Conservation (phyloP, 1,140 invertebrate species). For the Brevipalpus yothersi region DNA sequence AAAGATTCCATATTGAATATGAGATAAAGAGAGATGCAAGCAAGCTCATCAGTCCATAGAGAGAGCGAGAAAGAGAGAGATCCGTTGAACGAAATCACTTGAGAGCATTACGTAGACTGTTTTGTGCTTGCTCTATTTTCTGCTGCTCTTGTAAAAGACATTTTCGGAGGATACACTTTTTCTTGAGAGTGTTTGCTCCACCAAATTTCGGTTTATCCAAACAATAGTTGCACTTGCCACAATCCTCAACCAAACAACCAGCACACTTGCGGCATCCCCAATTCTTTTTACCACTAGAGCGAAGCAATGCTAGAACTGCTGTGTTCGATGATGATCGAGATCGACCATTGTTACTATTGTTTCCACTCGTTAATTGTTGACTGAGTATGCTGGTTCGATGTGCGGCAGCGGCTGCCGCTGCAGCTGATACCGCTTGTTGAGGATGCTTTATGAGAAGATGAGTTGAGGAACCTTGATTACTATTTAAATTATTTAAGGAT, state of each 20-base stretch:
- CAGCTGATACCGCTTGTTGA: not conserved
- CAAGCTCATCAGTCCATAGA: too few relatives aligned
- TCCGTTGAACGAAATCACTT: not conserved
- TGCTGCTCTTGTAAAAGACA: slow-evolving; percentile 2
- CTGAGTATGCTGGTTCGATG: not conserved
- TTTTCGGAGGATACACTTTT: slow-evolving; percentile 3
- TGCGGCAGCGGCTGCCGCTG: not conserved
- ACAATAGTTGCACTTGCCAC: slow-evolving; percentile 8
- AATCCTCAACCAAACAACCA: slow-evolving; percentile 7
- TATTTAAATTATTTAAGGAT: too few relatives aligned
- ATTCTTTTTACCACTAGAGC: not conserved
- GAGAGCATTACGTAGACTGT: not conserved
- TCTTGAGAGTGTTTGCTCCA: slow-evolving; percentile 5
- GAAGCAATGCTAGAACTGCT: not conserved
- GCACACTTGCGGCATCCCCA: slow-evolving; percentile 3
- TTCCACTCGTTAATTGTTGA: too few relatives aligned
- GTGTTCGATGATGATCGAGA: not conserved
- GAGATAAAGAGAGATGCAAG: too few relatives aligned
- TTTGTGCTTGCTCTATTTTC: not conserved
- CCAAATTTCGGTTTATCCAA: slow-evolving; percentile 9
- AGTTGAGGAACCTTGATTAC: too few relatives aligned
- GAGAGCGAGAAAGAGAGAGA: too few relatives aligned
- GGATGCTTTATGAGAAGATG: not conserved
- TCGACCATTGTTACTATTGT: too few relatives aligned
- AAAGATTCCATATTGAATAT: too few relatives aligned